Percentiles rank a stretch among this genome's conserved stretches.
These are phyloP conservation scores for Ciconia boyciana DNA, from an alignment of 2,113 vertebrate species.

Conservation along the genomic window DNA sequence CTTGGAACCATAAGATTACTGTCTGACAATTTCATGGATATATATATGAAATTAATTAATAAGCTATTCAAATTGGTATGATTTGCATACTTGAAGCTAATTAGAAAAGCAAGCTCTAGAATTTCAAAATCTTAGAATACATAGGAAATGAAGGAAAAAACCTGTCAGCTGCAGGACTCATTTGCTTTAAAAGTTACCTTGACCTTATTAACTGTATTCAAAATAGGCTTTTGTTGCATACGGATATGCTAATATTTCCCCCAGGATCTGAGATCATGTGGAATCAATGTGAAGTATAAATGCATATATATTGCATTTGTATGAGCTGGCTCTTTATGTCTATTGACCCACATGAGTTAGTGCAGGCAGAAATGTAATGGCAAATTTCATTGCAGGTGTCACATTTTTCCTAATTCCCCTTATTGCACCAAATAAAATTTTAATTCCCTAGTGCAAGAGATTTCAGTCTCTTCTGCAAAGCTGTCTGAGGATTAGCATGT, in stretches of 20 bases:
- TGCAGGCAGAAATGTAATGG: neutral
- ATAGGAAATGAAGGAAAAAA: constrained; percentile 21
- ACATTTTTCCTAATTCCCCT: neutral
- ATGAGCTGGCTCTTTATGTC: neutral
- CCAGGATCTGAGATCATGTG: neutral
- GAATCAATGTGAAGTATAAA: neutral
- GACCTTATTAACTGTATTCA: neutral
- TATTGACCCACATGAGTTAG: neutral
- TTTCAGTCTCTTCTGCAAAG: neutral
- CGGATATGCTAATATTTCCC: neutral
- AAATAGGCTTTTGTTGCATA: neutral
- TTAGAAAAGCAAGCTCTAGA: constrained; percentile 13
- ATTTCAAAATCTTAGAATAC: constrained; percentile 27
- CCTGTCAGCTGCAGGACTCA: neutral
- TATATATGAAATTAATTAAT: constrained; percentile 29
- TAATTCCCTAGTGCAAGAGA: neutral
- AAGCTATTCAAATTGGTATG: constrained; percentile 2
- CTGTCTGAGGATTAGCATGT: neutral
- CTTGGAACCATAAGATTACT: constrained; percentile 6
- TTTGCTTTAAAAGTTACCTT: constrained; percentile 22
- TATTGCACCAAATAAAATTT: neutral
- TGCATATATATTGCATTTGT: neutral
- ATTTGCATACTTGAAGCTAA: constrained; percentile 34
- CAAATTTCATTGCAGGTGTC: neutral
- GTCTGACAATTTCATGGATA: constrained; percentile 11